Percentiles rank a stretch among this genome's conserved stretches.
Conservation (phyloP, 2,113 vertebrate genomes). For the Rhynchopsitta pachyrhyncha region DNA sequence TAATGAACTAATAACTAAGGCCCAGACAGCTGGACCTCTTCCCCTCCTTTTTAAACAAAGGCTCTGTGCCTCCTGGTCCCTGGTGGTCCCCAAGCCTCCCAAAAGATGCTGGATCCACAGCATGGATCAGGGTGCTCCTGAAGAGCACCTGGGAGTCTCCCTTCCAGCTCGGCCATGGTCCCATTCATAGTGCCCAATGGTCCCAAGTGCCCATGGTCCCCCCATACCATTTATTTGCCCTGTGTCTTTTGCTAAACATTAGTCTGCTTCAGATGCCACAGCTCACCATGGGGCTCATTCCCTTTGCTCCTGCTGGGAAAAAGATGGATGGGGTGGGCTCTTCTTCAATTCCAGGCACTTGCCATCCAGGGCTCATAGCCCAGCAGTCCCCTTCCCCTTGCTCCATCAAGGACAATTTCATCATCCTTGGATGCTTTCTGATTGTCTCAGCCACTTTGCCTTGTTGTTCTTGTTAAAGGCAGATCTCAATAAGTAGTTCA, state of each 20-base stretch:
- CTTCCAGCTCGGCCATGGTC: accelerated
- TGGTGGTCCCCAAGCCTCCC: accelerated
- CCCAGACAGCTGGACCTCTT: not conserved
- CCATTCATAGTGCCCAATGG: too few species aligned
- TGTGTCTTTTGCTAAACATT: not conserved
- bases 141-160: not conserved
- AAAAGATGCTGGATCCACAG: accelerated
- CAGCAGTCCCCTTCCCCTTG: not conserved
- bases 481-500: constrained; percentile 68
- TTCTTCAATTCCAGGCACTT: accelerated
- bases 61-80: not conserved
- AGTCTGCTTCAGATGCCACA: accelerated
- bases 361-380: accelerated
- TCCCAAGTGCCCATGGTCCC: not conserved
- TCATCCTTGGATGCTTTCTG: not conserved
- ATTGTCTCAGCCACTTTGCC: constrained; percentile 43
- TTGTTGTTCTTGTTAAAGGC: constrained; percentile 63
- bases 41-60: not conserved
- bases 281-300: not conserved
- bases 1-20: not conserved
- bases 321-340: not conserved
- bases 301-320: not conserved
- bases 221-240: not conserved
- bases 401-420: not conserved
- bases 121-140: not conserved